Evolutionary conservation across 2,888 invertebrate genomes (phyloP).

Genomic region (Netelia fuscicornis): DNA sequence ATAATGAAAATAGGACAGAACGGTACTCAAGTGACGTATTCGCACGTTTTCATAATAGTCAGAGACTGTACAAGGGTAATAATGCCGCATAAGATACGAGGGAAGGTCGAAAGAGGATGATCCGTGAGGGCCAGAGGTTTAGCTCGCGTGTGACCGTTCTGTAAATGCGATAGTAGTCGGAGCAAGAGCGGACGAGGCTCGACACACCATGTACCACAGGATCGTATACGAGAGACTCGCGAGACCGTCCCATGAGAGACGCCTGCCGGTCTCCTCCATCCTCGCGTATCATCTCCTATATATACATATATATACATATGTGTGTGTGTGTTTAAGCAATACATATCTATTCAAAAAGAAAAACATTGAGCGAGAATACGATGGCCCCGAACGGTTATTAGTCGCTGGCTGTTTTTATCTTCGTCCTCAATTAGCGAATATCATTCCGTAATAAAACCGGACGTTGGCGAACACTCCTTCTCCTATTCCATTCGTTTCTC

Average conservation of each 20-base stretch:
- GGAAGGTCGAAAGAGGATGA: constrained; percentile 30
- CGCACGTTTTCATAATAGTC: constrained; percentile 27
- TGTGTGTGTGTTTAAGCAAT: background rate
- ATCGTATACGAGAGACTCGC: constrained; percentile 59
- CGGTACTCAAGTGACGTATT: constrained; percentile 3
- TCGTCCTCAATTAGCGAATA: constrained; percentile 84
- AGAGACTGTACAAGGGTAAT: constrained; percentile 49
- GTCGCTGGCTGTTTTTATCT: constrained; percentile 83
- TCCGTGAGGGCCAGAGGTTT: constrained; percentile 36
- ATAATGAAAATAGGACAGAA: background rate
- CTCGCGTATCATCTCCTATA: constrained; percentile 21
- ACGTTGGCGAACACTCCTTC: constrained; percentile 73
- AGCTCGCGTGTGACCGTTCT: constrained; percentile 53
- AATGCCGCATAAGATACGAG: constrained; percentile 33
- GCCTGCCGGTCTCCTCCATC: constrained; percentile 40
- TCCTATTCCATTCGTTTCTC: background rate
- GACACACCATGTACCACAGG: constrained; percentile 42
- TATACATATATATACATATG: background rate
- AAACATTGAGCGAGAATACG: constrained; percentile 62
- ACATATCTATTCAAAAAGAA: constrained; percentile 19
- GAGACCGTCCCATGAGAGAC: constrained; percentile 60
- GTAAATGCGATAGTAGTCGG: constrained; percentile 56
- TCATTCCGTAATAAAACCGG: constrained; percentile 84
- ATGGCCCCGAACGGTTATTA: constrained; percentile 80
- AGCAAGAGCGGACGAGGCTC: constrained; percentile 45